Conservation (phyloP, 2,113 vertebrate genomes). For the Neodontobutis hainanensis region DNA sequence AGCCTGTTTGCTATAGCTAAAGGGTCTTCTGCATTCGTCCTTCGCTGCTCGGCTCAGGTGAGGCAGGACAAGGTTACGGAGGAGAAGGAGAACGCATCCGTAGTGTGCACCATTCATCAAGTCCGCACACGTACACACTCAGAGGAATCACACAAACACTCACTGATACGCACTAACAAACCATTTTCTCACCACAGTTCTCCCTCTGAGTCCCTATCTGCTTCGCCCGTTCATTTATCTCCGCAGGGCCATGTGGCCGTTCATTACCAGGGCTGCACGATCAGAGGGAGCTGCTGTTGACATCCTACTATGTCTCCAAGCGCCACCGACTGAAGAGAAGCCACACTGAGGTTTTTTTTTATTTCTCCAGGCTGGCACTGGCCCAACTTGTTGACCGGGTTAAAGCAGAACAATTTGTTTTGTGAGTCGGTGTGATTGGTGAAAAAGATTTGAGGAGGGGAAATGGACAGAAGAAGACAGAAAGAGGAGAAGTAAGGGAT, state of each 20-base stretch:
- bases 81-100: slow-evolving; percentile 57
- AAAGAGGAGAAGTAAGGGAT: background rate
- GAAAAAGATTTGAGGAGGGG: background rate
- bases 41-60: slow-evolving; percentile 57
- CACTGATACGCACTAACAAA: slow-evolving; percentile 13
- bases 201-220: background rate
- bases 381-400: slow-evolving; percentile 13
- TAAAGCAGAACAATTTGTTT: slow-evolving; percentile 40
- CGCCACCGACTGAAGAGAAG: background rate
- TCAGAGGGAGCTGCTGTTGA: slow-evolving; percentile 8
- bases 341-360: background rate
- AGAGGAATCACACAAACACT: slow-evolving; percentile 11
- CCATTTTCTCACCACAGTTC: slow-evolving; percentile 6
- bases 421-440: slow-evolving; percentile 14
- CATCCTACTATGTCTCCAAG: background rate
- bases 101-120: slow-evolving; percentile 60
- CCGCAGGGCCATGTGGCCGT: slow-evolving; percentile 1
- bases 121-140: slow-evolving; percentile 3
- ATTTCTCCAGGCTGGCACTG: background rate
- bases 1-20: background rate
- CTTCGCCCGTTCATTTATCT: slow-evolving; percentile 24
- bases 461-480: background rate
- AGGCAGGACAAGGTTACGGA: slow-evolving; percentile 74
- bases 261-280: slow-evolving; percentile 28
- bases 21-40: slow-evolving; percentile 17